Evolutionary conservation across 1,140 invertebrate genomes (phyloP).

Genomic region (Contarinia nasturtii): DNA sequence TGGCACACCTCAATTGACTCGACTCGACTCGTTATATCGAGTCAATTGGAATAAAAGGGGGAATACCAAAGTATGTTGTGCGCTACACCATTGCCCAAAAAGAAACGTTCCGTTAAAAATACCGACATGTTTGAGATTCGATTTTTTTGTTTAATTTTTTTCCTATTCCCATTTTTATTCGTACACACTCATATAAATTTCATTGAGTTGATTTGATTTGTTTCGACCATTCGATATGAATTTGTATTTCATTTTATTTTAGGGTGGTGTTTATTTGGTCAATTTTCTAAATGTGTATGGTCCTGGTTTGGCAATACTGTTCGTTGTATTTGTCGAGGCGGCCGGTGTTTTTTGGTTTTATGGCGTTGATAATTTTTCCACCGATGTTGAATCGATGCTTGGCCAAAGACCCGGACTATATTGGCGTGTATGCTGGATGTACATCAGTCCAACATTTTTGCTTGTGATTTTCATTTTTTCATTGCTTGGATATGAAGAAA

Average conservation of each 20-base stretch:
- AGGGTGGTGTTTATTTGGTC: conserved; percentile 89
- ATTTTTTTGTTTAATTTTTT: too few species aligned
- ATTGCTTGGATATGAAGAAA: conserved; percentile 65
- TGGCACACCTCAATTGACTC: too few species aligned
- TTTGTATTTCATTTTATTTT: conserved; percentile 4
- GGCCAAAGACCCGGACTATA: conserved; percentile 71
- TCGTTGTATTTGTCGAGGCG: conserved; percentile 90
- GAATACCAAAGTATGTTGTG: too few species aligned
- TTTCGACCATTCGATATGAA: too few species aligned
- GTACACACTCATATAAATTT: too few species aligned
- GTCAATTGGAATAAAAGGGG: too few species aligned
- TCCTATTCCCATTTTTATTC: too few species aligned
- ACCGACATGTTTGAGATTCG: too few species aligned
- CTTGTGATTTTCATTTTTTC: conserved; percentile 80
- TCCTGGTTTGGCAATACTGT: conserved; percentile 85
- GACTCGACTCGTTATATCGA: too few species aligned
- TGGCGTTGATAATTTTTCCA: conserved; percentile 70
- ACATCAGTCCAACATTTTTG: conserved; percentile 71
- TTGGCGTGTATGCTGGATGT: conserved; percentile 87
- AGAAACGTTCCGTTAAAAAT: too few species aligned
- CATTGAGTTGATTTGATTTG: too few species aligned
- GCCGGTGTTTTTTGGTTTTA: conserved; percentile 96
- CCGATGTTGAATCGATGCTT: conserved; percentile 81
- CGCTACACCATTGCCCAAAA: too few species aligned
- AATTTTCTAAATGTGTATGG: conserved; percentile 89